Evolutionary conservation across 2,888 invertebrate species (phyloP).

Genomic region (Hypomecis atomaria): DNA sequence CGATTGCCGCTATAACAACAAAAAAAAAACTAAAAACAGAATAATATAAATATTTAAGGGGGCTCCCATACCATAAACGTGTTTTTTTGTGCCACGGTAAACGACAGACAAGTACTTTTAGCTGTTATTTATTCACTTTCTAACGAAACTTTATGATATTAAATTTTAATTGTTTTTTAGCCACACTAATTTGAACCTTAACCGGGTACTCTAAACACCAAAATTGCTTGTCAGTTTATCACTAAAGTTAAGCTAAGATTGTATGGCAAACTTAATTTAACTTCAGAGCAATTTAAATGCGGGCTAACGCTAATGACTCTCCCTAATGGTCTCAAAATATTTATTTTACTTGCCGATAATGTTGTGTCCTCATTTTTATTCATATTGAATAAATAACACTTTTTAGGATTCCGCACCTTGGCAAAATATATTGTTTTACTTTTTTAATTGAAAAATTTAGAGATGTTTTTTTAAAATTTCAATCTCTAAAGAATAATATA

Average conservation of each 20-base stretch:
- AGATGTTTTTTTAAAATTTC: no score
- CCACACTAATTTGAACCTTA: conserved; percentile 7
- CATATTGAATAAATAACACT: conserved; percentile 4
- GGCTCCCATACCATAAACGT: background rate
- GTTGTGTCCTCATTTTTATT: conserved; percentile 4
- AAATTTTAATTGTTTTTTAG: conserved; percentile 4
- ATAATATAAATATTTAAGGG: background rate
- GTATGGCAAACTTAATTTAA: conserved; percentile 19
- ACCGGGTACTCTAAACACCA: conserved; percentile 9
- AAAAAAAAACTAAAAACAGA: background rate
- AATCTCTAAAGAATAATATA: background rate
- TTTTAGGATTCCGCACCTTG: background rate
- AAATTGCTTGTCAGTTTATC: conserved; percentile 21
- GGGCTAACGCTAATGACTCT: conserved; percentile 3
- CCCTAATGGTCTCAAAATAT: conserved; percentile 2
- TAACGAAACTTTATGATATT: background rate
- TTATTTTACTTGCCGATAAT: background rate
- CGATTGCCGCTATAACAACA: background rate
- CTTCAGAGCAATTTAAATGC: conserved; percentile 1
- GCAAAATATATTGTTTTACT: background rate
- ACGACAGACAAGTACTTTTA: no score
- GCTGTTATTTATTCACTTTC: background rate
- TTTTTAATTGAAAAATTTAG: no score
- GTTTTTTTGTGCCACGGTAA: no score
- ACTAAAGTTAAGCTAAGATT: conserved; percentile 17